phyloP scores from a whole-genome alignment of 2,797 vertebrate genomes.

The Enteromius fasciolatus region DNA sequence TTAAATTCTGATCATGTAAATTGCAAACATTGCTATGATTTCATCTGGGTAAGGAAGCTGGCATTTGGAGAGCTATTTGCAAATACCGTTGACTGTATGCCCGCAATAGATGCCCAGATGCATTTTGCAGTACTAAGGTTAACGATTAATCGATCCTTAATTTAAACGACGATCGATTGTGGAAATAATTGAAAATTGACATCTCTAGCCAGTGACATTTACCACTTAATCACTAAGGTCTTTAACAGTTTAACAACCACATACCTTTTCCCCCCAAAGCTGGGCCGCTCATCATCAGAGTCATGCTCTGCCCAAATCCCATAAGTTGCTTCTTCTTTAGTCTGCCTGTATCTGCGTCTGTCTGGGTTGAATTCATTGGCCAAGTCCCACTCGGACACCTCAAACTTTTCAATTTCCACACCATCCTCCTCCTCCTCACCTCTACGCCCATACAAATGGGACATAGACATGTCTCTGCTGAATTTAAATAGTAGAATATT shows the following conservation, averaged over 20 bases:
- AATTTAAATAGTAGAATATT: not conserved
- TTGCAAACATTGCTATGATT: too few relatives aligned
- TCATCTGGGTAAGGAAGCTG: too few relatives aligned
- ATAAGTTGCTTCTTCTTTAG: slow-evolving; percentile 93
- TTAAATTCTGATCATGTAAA: too few relatives aligned
- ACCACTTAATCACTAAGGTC: not conserved
- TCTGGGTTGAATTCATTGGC: slow-evolving; percentile 98
- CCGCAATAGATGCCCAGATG: too few relatives aligned
- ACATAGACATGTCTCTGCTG: slow-evolving; percentile 86
- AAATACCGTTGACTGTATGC: too few relatives aligned
- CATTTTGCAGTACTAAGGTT: too few relatives aligned
- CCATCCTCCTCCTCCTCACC: slow-evolving; percentile 85
- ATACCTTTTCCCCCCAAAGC: slow-evolving; percentile 94
- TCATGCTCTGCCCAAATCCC: slow-evolving; percentile 96
- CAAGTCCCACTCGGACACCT: slow-evolving; percentile 96
- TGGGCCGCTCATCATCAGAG: slow-evolving; percentile 93
- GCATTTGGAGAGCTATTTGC: too few relatives aligned
- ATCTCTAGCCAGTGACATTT: not conserved
- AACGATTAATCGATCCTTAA: too few relatives aligned
- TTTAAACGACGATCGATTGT: too few relatives aligned
- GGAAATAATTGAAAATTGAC: too few relatives aligned
- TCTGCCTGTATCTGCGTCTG: slow-evolving; percentile 88
- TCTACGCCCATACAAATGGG: slow-evolving; percentile 90
- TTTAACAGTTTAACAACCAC: not conserved
- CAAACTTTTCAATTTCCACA: slow-evolving; percentile 93